A percentile compares a stretch with the other conserved stretches of the same genome.
Conservation (phyloP, 30 jellyfish, hydroid and myxozoan species). For the Aurelia coerulea region DNA sequence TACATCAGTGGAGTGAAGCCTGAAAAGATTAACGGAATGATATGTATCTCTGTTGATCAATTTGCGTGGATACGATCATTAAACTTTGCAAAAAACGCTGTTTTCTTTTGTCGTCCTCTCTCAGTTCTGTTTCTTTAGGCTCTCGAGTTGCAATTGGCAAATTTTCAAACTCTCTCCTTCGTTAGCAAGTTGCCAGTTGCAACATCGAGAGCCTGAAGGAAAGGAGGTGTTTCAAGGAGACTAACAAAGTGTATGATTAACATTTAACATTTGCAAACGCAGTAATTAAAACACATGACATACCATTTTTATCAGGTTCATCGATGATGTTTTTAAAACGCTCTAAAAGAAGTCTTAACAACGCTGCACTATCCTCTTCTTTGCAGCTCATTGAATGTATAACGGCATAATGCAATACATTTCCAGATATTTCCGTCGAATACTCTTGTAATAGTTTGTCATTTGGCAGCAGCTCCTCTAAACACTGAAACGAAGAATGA, state of each 20-base stretch:
- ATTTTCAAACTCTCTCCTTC: no score
- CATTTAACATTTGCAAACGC: no score
- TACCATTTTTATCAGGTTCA: slow-evolving; percentile 72
- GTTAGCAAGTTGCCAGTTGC: no score
- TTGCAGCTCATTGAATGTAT: slow-evolving; percentile 46
- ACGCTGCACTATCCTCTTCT: slow-evolving; percentile 23
- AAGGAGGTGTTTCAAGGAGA: no score
- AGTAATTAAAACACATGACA: slow-evolving; percentile 1
- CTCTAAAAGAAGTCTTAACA: slow-evolving; percentile 47
- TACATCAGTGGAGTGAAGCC: slow-evolving; percentile 92
- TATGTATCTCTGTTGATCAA: no score
- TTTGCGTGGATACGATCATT: background rate
- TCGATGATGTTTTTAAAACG: slow-evolving; percentile 39
- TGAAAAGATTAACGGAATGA: background rate
- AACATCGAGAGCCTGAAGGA: no score
- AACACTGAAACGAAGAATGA: background rate
- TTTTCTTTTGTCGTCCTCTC: no score
- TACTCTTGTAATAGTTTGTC: background rate
- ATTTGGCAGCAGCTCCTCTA: slow-evolving; percentile 30
- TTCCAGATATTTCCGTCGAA: slow-evolving; percentile 63
- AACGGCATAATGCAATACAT: slow-evolving; percentile 77
- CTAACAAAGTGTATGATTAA: no score
- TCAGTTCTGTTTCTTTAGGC: no score
- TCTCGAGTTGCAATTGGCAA: no score
- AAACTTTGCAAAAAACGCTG: background rate